These are phyloP conservation scores for Ophiothrix spiculata DNA, from an alignment of 35 echinoderm and acorn worm genomes.

Conservation along the genomic window DNA sequence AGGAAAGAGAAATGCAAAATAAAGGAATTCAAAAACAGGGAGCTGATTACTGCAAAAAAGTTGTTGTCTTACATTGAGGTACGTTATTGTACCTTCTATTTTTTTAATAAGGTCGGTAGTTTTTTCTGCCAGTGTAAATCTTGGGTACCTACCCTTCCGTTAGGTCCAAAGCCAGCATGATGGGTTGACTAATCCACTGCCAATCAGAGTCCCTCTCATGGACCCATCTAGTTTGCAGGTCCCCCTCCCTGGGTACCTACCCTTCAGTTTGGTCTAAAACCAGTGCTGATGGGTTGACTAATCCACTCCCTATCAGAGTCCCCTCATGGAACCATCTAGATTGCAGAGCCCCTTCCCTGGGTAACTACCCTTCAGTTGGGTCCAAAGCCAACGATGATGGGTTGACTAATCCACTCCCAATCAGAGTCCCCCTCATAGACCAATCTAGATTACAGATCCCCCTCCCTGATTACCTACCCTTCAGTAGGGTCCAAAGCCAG, in stretches of 20 bases:
- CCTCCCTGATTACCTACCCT: too few relatives aligned
- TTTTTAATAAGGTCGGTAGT: too few relatives aligned
- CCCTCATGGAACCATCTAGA: too few relatives aligned
- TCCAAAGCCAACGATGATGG: constrained; percentile 18
- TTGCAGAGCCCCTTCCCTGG: too few relatives aligned
- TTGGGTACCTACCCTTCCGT: constrained; percentile 22
- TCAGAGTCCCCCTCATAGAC: background rate
- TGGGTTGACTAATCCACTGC: background rate
- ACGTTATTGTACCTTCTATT: too few relatives aligned
- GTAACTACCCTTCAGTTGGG: constrained; percentile 26
- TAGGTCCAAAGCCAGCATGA: constrained; percentile 14
- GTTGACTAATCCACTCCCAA: background rate
- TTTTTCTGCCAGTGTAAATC: too few relatives aligned
- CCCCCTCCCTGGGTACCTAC: too few relatives aligned
- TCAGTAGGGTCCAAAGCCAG: constrained; percentile 26
- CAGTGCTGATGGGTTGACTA: too few relatives aligned
- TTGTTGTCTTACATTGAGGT: too few relatives aligned
- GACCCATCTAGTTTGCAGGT: constrained; percentile 19
- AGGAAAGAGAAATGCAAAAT: background rate
- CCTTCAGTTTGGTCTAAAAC: background rate
- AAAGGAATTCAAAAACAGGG: too few relatives aligned
- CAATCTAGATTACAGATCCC: constrained; percentile 12
- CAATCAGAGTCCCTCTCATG: background rate
- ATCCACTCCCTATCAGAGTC: too few relatives aligned
- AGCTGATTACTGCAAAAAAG: too few relatives aligned